Evolutionary conservation across 1,140 invertebrate genomes (phyloP), one percentile per base, ranked within the genome.

Genomic region (Anadara kagoshimensis): DNA sequence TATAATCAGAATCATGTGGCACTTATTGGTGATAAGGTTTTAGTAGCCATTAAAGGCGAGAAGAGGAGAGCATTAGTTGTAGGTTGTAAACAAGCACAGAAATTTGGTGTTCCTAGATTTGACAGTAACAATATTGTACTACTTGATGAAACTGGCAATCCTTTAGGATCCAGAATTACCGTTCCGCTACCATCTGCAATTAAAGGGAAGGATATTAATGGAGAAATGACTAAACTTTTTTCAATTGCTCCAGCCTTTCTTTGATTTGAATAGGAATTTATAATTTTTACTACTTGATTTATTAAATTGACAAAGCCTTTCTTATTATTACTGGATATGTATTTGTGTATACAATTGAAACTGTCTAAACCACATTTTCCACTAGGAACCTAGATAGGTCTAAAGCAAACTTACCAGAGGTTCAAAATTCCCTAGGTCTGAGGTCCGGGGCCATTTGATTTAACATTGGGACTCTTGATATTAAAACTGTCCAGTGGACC

Each of bases 51-150:
- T 77, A 96, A 95, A 89, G 98, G 98, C 36, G 94, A 99, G 86
- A 99, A 97, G 92, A 97, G 97, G 85, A 97, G 97, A 89, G 98
- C 94, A 3, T 95, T 97, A 73, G 91, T 99, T 58, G 97, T 99
- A 26, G 98, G 98, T 0, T 97, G 96, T 85, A 84, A 85, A 62
- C 93, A 96, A 85, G 93, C 92, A 67, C 95, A 98, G 85, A 92
- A 92, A 68, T 86, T 93, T 5, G 94, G 95, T 87, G 91, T 97
- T 44, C 98, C 98, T 0, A 94, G 94, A 84, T 98, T 96, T 90
- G 98, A 99, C 88, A 96, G 93, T 76, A 99, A 99, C 86, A 99
- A 99, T 90, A 87, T 99, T 71, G 97, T 99, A 1, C 89, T 99
- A 0, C 94, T 99, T 65, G 97, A 99, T 85, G 97, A 99, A 81